phyloP scores from a whole-genome alignment of 1,140 invertebrate genomes.

The Trichonephila inaurata region DNA sequence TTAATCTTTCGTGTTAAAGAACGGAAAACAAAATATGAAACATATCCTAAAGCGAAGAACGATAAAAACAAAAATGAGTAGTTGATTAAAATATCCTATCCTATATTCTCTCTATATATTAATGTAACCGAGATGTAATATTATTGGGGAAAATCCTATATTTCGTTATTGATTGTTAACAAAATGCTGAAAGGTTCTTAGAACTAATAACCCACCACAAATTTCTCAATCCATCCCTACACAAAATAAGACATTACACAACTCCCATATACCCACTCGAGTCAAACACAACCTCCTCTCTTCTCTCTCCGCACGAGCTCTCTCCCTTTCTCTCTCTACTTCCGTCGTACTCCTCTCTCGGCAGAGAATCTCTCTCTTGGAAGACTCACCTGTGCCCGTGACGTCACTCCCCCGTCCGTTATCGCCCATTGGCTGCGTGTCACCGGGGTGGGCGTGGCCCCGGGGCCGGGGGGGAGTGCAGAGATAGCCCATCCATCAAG shows the following conservation, averaged over 20 bases:
- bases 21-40: too few species aligned
- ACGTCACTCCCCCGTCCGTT: slow-evolving; percentile 44
- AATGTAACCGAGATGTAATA: too few species aligned
- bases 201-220: neutral
- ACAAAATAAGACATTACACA: neutral
- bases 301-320: neutral
- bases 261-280: neutral
- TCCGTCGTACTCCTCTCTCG: neutral
- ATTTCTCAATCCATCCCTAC: neutral
- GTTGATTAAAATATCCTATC: too few species aligned
- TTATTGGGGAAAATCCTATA: too few species aligned
- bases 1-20: too few species aligned
- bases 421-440: slow-evolving; percentile 69
- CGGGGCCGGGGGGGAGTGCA: slow-evolving; percentile 8
- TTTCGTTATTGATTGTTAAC: too few species aligned
- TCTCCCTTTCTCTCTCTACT: neutral
- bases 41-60: too few species aligned
- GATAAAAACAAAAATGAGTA: too few species aligned
- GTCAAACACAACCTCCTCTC: neutral
- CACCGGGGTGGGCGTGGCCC: slow-evolving; percentile 66
- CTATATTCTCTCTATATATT: too few species aligned
- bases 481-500: slow-evolving; percentile 70
- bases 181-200: neutral
- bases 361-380: neutral
- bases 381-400: slow-evolving; percentile 52